These are phyloP conservation scores for Castor canadensis DNA, from an alignment of 2,113 vertebrate species.

Conservation along the genomic window DNA sequence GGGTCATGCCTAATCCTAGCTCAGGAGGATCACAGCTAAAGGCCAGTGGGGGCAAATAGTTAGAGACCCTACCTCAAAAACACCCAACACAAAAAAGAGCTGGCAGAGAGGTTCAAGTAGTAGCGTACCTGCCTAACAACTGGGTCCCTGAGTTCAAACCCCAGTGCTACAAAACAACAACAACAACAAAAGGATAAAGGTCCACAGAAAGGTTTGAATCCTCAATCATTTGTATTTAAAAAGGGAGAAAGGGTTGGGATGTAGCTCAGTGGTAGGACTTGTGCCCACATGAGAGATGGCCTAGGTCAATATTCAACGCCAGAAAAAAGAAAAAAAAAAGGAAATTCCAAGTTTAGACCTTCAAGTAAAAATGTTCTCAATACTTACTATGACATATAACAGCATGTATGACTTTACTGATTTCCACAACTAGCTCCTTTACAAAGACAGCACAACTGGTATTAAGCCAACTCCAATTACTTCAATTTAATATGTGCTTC, in stretches of 20 bases:
- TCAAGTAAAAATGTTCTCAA: conserved; percentile 22
- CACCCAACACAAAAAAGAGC: too few relatives aligned
- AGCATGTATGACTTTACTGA: neutral
- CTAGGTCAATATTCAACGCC: neutral
- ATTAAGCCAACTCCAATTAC: conserved; percentile 39
- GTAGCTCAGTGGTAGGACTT: neutral
- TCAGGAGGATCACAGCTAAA: too few relatives aligned
- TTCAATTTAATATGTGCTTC: neutral
- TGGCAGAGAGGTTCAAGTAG: too few relatives aligned
- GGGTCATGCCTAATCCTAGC: too few relatives aligned
- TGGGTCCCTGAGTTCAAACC: too few relatives aligned
- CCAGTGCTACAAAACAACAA: too few relatives aligned
- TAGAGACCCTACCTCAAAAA: too few relatives aligned
- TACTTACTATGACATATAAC: neutral
- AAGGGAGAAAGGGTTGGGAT: neutral
- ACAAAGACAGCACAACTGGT: neutral
- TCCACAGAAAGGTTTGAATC: too few relatives aligned
- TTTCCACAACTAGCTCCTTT: neutral
- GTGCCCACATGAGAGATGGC: neutral
- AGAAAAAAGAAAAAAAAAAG: fast-evolving
- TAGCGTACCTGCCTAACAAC: too few relatives aligned
- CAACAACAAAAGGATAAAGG: too few relatives aligned
- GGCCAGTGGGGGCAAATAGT: too few relatives aligned
- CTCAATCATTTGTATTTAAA: neutral
- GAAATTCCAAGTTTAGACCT: neutral